Evolutionary conservation across 2,888 invertebrate species (phyloP).

Genomic region (Melipona bicolor): DNA sequence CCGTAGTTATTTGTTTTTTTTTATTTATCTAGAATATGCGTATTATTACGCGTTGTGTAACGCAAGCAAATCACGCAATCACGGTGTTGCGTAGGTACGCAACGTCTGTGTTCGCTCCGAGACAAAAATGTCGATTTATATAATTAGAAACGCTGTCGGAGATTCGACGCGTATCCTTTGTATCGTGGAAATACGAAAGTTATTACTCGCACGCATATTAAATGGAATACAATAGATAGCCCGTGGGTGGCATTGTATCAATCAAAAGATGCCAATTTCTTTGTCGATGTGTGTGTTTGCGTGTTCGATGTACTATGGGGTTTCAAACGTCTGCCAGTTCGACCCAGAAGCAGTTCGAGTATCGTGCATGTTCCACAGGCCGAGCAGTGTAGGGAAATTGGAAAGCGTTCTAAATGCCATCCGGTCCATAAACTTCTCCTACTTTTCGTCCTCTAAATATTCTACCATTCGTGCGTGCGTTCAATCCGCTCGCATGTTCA

Average conservation of each 20-base stretch:
- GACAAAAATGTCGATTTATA: not conserved
- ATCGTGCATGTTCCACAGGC: not conserved
- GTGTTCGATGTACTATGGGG: not conserved
- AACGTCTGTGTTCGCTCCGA: not conserved
- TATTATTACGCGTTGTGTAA: not conserved
- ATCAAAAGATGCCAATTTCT: not conserved
- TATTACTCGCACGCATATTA: not conserved
- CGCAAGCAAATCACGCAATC: not conserved
- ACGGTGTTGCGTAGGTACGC: not conserved
- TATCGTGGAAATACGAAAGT: not conserved
- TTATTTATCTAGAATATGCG: not conserved
- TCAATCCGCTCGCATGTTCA: not conserved
- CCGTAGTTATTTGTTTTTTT: not conserved
- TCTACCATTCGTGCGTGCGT: not conserved
- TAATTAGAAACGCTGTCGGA: not conserved
- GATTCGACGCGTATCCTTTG: not conserved
- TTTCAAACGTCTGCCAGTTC: not conserved
- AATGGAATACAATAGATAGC: not conserved
- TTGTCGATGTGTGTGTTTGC: not conserved
- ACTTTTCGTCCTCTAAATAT: slow-evolving; percentile 13
- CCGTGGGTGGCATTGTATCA: not conserved
- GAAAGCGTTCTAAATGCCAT: slow-evolving; percentile 72
- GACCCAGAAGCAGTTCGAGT: not conserved
- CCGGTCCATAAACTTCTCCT: slow-evolving; percentile 61
- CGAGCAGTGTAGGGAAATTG: slow-evolving; percentile 59